Evolutionary conservation across 2,888 invertebrate species (phyloP).

Genomic region (Acheta domesticus): DNA sequence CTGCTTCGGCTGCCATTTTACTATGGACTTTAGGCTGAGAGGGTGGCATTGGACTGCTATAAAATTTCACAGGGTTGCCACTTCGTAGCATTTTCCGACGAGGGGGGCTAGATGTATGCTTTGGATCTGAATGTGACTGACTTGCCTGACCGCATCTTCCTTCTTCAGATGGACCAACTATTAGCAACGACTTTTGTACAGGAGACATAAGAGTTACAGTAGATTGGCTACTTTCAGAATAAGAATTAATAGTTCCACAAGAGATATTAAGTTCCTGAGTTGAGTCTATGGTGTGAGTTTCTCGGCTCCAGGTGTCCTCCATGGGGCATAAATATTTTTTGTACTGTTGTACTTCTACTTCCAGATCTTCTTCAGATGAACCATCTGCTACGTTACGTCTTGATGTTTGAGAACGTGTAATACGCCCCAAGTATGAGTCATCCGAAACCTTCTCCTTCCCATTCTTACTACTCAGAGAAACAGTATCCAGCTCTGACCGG

Average conservation of each 20-base stretch:
- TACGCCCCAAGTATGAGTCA: neutral
- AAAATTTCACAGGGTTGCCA: slow-evolving; percentile 28
- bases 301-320: neutral
- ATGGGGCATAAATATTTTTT: neutral
- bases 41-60: slow-evolving; percentile 28
- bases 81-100: slow-evolving; percentile 25
- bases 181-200: slow-evolving; percentile 26
- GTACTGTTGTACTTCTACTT: neutral
- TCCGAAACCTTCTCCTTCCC: neutral
- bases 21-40: slow-evolving; percentile 22
- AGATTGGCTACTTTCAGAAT: slow-evolving; percentile 22
- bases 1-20: slow-evolving; percentile 52
- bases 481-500: neutral
- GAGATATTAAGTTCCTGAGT: slow-evolving; percentile 30
- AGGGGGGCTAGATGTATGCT: slow-evolving; percentile 22
- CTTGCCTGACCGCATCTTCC: slow-evolving; percentile 22
- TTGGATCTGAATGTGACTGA: slow-evolving; percentile 25
- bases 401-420: neutral
- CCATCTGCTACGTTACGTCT: neutral
- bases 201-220: slow-evolving; percentile 29
- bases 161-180: slow-evolving; percentile 27
- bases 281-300: neutral
- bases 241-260: slow-evolving; percentile 26
- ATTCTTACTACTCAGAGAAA: neutral
- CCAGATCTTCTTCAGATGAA: neutral